These are phyloP conservation scores for Diachrysia chrysitis DNA, from an alignment of 2,888 invertebrate genomes.

Conservation along the genomic window DNA sequence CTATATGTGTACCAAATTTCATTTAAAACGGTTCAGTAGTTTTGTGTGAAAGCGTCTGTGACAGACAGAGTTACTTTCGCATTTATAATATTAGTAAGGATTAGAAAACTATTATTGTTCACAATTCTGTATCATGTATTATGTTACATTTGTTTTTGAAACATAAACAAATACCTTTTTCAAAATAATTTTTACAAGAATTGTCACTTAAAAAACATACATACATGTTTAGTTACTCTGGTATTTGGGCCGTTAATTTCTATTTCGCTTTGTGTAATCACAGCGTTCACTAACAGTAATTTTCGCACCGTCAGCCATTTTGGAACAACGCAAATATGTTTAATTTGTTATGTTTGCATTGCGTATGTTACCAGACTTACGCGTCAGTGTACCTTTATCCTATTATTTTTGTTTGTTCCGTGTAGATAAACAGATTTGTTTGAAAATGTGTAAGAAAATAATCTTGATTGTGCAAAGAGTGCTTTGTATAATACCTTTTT, in stretches of 20 bases:
- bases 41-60: too few species aligned
- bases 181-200: too few species aligned
- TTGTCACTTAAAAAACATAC: neutral
- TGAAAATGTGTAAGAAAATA: neutral
- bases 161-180: too few species aligned
- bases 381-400: too few species aligned
- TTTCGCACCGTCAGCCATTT: neutral
- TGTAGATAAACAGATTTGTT: neutral
- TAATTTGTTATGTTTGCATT: neutral
- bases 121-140: too few species aligned
- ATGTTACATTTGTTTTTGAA: too few species aligned
- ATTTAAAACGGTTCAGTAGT: too few species aligned
- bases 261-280: neutral
- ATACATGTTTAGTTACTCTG: neutral
- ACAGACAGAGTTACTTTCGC: too few species aligned
- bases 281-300: constrained; percentile 1
- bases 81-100: too few species aligned
- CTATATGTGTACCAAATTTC: too few species aligned
- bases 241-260: constrained; percentile 4
- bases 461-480: neutral
- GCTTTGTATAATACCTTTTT: neutral
- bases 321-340: neutral
- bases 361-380: neutral
- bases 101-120: too few species aligned
- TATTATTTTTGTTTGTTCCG: too few species aligned